Conservation (phyloP, 1,140 invertebrate genomes). For the Pachypeltis micranthus region DNA sequence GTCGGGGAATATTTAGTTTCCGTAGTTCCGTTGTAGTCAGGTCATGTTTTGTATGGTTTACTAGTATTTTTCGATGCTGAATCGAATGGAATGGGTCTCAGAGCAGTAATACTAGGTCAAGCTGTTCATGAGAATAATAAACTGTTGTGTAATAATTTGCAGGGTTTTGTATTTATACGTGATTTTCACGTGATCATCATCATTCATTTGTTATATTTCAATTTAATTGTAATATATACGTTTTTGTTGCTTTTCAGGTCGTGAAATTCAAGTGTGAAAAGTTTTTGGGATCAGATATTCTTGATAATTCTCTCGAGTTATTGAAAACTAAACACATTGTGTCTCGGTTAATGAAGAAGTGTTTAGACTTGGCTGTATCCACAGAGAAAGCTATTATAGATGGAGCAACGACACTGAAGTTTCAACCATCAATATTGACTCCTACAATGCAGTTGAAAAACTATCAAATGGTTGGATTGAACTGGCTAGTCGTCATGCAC, state of each 20-base stretch:
- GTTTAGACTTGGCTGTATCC: conserved; percentile 52
- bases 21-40: no score
- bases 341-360: conserved; percentile 59
- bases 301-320: conserved; percentile 58
- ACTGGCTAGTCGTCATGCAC: conserved; percentile 86
- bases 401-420: conserved; percentile 47
- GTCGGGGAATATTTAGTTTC: no score
- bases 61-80: no score
- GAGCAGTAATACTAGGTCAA: no score
- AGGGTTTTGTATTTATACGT: no score
- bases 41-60: no score
- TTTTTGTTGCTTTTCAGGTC: conserved; percentile 35
- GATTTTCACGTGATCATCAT: not conserved
- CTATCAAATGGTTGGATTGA: conserved; percentile 88
- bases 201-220: not conserved
- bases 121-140: no score
- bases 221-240: not conserved
- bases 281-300: conserved; percentile 51
- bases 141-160: no score
- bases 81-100: no score
- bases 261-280: conserved; percentile 55
- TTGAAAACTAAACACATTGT: conserved; percentile 57
- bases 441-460: conserved; percentile 58
- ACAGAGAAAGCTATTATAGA: conserved; percentile 60
- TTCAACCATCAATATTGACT: conserved; percentile 49